Conservation (phyloP, 2,797 vertebrate genomes). For the Propithecus deckenii region DNA sequence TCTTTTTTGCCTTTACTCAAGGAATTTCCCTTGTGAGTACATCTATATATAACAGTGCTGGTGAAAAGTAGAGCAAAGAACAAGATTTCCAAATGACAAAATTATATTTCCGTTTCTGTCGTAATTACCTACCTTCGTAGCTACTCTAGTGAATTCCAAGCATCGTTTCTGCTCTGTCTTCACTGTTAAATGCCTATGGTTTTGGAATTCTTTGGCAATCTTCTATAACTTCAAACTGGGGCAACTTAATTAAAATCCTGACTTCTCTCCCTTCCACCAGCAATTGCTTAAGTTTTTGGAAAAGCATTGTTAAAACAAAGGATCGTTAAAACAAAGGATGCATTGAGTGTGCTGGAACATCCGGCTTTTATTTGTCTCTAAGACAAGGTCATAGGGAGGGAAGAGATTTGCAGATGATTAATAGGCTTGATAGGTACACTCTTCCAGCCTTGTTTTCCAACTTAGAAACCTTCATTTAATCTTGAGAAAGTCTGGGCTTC, state of each 20-base stretch:
- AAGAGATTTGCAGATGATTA: conserved; percentile 41
- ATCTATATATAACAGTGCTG: conserved; percentile 39
- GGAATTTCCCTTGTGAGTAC: conserved; percentile 41
- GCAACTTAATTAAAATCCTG: conserved; percentile 57
- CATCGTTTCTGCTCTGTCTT: conserved; percentile 44
- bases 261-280: conserved; percentile 28
- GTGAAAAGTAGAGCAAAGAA: conserved; percentile 54
- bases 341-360: neutral
- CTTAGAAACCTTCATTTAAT: conserved; percentile 42
- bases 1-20: conserved; percentile 49
- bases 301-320: conserved; percentile 36
- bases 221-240: conserved; percentile 52
- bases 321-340: neutral
- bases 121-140: conserved; percentile 55
- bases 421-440: conserved; percentile 40
- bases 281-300: conserved; percentile 41
- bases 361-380: conserved; percentile 7
- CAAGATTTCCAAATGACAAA: conserved; percentile 61
- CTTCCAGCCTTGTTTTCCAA: conserved; percentile 6
- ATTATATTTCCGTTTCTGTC: conserved; percentile 58
- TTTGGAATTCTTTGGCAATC: conserved; percentile 44
- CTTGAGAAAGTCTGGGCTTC: neutral
- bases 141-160: conserved; percentile 36
- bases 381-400: neutral
- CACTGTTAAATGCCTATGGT: conserved; percentile 51